Evolutionary conservation across 2,113 vertebrate genomes (phyloP), one percentile per base, ranked within the genome.

Genomic region (Noturus placidus): DNA sequence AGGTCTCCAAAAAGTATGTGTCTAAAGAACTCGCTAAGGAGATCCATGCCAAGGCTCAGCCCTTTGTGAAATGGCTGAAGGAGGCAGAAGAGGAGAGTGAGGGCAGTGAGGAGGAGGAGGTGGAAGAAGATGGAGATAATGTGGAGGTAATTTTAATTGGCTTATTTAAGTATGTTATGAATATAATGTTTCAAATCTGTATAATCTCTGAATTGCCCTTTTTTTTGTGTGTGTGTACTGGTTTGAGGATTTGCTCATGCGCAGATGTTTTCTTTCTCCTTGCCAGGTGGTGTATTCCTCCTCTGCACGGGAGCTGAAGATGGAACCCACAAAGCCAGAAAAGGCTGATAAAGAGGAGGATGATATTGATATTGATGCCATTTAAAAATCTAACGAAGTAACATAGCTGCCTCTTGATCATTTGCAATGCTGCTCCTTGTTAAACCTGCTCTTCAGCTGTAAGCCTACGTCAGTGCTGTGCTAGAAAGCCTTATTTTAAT

Each of bases 11-110:
- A 94, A 99, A 99, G 91, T 99, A 99, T 0, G 96, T 99, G 91
- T 97, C 98, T 84, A 99, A 98, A 95, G 98, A 99, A 30, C 97
- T 99, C 90, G 98, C 98, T 95, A 99, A 99, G 96, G 98, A 99
- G 95, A 99, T 99, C 90, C 97, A 97, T 91, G 95, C 97, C 92
- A 99, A 97, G 96, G 98, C 98, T 2, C 97, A 97, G 90, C 97
- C 98, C 6, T 99, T 99, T 91, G 96, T 99, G 92, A 99, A 98
- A 89, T 99, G 98, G 97, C 95, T 99, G 89, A 99, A 99, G 92
- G 98, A 99, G 94, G 98, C 98, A 2, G 98, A 99, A 92, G 98
- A 99, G 90, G 98, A 99, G 93, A 98, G 97, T 84, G 98, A 96
- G 87, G 97, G 96, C 90, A 97, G 96, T 54, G 97, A 98, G 57